Evolutionary conservation across 2,888 invertebrate species (phyloP).

Genomic region (Chirona hameri): DNA sequence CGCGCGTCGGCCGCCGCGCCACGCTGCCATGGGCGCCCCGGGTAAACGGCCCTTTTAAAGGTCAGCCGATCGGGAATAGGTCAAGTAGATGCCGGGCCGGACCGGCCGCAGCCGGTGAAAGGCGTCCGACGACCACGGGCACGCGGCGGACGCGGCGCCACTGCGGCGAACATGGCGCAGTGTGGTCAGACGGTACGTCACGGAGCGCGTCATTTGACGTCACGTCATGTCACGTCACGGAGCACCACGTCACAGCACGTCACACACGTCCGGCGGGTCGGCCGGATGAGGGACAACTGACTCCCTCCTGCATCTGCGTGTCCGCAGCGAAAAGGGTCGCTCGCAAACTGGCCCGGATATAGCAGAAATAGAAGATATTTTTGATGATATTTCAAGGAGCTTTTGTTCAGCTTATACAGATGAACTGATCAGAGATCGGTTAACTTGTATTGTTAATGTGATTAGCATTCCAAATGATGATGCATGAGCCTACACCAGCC

Average conservation of each 20-base stretch:
- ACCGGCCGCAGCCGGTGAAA: background rate
- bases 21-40: background rate
- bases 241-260: background rate
- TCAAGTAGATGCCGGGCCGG: slow-evolving; percentile 1
- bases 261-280: too few relatives aligned
- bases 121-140: background rate
- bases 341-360: too few relatives aligned
- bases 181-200: background rate
- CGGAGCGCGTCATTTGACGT: background rate
- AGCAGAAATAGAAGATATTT: too few relatives aligned
- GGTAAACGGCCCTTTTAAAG: slow-evolving; percentile 26
- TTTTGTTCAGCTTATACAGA: too few relatives aligned
- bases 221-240: background rate
- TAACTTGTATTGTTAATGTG: too few relatives aligned
- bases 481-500: too few relatives aligned
- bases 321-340: too few relatives aligned
- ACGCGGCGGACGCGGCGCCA: background rate
- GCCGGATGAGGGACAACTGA: too few relatives aligned
- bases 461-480: too few relatives aligned
- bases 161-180: background rate
- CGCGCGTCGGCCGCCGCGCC: background rate
- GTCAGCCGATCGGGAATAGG: slow-evolving; percentile 26
- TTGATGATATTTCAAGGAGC: too few relatives aligned
- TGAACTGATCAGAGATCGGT: too few relatives aligned
- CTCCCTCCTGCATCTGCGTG: too few relatives aligned